Evolutionary conservation across 1,140 invertebrate genomes (phyloP), one percentile per base, ranked within the genome.

Genomic region (Halictus rubicundus): DNA sequence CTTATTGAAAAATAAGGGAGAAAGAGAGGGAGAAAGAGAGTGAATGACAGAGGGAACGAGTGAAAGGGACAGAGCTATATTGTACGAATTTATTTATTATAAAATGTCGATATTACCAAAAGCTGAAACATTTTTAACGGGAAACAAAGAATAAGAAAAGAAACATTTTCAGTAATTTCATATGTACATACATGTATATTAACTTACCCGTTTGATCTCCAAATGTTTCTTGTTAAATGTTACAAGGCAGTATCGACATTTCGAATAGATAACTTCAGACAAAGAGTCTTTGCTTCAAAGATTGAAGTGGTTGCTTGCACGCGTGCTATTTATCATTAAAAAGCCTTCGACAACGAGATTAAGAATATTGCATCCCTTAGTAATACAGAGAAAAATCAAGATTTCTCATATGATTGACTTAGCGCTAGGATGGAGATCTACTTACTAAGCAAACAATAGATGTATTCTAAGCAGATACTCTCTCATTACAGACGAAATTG

Each of bases 21-120:
- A 66, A 32, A 70, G 72, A 76, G 68, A 68, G 54, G n/a, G 66
- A n/a, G 46, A 54, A 46, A 59, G 23, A 63, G 61, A 46, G 23
- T 63, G 68, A 75, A 60, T 66, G 72, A 42, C 52, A 66, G 75
- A 66, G 32, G 21, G 39, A 68, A 49, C 77, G 39, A n/a, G 79
- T 75, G 73, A 65, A 72, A 59, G 32, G 65, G 71, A 70, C 25
- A 76, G 68, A 68, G 71, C 78, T 59, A 72, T 54, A 73, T 73
- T 80, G 80, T 87, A 86, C 82, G 82, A 87, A 79, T 65, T 86
- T 87, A 84, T 87, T 87, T 87, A 87, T 87, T 86, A 79, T 61
- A 70, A 84, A 86, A 64, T 77, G 46, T 72, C 78, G 78, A 54
- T 78, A 74, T 42, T 74, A 37, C 16, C 37, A 14, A 72, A 9